phyloP scores from a whole-genome alignment of 2,797 vertebrate genomes.

The Carcharodon carcharias region DNA sequence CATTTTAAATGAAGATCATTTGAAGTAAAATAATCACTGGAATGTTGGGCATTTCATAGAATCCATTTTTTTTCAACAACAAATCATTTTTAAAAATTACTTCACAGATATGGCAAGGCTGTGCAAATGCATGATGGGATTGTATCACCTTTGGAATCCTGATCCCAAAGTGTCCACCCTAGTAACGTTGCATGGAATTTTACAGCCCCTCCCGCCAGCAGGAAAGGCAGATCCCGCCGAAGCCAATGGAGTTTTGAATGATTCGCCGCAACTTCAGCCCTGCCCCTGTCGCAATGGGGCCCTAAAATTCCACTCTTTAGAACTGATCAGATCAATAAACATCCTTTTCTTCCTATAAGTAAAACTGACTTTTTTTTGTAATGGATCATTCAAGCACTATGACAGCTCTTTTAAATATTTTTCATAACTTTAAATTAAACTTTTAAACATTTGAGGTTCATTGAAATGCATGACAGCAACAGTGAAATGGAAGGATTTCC shows the following conservation, averaged over 20 bases:
- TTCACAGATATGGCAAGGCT: not conserved
- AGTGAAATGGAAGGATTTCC: not conserved
- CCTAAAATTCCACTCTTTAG: not conserved
- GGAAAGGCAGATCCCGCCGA: too few species aligned
- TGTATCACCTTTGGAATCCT: not conserved
- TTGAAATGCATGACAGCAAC: not conserved
- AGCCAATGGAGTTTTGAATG: too few species aligned
- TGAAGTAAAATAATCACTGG: not conserved
- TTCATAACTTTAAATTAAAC: not conserved
- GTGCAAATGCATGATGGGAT: not conserved
- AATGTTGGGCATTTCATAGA: not conserved
- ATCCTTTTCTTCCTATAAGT: not conserved
- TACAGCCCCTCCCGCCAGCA: too few species aligned
- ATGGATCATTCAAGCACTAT: not conserved
- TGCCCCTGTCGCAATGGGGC: too few species aligned
- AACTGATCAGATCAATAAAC: not conserved
- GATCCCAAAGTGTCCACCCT: not conserved
- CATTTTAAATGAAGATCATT: not conserved
- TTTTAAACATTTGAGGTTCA: too few species aligned
- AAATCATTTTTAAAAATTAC: not conserved
- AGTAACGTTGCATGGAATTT: not conserved
- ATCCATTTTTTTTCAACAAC: not conserved
- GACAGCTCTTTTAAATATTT: not conserved
- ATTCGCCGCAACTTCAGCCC: too few species aligned
- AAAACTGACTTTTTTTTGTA: not conserved